These are phyloP conservation scores for Thecophora atra DNA, from an alignment of 2,888 invertebrate genomes.

Conservation along the genomic window DNA sequence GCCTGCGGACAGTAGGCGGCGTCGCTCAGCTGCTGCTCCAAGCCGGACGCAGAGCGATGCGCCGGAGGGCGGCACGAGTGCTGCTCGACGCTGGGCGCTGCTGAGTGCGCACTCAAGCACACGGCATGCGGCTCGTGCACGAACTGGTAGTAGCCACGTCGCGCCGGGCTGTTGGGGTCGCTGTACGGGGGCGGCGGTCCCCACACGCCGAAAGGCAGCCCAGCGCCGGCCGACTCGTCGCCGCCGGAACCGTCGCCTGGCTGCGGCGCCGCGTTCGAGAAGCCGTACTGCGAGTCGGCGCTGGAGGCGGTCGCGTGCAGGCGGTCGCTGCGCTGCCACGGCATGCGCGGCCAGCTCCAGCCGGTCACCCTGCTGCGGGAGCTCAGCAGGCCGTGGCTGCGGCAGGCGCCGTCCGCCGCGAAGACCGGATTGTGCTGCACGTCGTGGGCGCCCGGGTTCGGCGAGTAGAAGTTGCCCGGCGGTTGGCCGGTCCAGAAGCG, in stretches of 20 bases:
- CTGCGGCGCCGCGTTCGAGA: slow-evolving; percentile 66
- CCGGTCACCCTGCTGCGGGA: slow-evolving; percentile 63
- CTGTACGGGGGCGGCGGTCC: slow-evolving; percentile 91
- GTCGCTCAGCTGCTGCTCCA: slow-evolving; percentile 22
- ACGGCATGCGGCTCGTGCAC: slow-evolving; percentile 52
- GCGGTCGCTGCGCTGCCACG: slow-evolving; percentile 72
- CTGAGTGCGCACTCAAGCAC: slow-evolving; percentile 45
- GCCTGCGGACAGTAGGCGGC: slow-evolving; percentile 41
- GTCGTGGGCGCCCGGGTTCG: slow-evolving; percentile 77
- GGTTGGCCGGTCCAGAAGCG: slow-evolving; percentile 68
- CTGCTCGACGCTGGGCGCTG: slow-evolving; percentile 47
- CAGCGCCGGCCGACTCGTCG: slow-evolving; percentile 56
- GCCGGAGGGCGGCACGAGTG: slow-evolving; percentile 9
- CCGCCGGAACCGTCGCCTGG: slow-evolving; percentile 37
- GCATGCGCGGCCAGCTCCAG: slow-evolving; percentile 78
- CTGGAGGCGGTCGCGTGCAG: slow-evolving; percentile 74
- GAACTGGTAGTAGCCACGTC: slow-evolving; percentile 67
- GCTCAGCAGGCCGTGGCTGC: slow-evolving; percentile 56
- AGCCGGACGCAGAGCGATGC: slow-evolving; percentile 5
- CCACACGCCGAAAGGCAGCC: slow-evolving; percentile 75
- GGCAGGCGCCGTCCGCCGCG: slow-evolving; percentile 46
- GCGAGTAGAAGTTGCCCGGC: slow-evolving; percentile 84
- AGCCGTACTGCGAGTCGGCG: slow-evolving; percentile 86
- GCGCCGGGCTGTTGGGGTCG: slow-evolving; percentile 78
- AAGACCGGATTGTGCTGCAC: slow-evolving; percentile 38